phyloP scores from a whole-genome alignment of 1,140 invertebrate species.

The Fopius arisanus region DNA sequence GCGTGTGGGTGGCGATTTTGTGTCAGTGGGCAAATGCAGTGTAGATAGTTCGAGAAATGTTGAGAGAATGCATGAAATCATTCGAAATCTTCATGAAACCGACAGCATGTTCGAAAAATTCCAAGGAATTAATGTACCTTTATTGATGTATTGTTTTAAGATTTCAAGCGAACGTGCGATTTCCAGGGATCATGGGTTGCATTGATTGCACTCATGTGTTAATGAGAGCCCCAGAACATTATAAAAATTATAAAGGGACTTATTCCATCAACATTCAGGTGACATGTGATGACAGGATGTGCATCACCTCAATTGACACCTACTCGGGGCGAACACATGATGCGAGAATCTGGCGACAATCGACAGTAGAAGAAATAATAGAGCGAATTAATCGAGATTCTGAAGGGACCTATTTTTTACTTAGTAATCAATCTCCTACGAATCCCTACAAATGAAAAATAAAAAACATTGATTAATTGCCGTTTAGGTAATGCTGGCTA shows the following conservation, averaged over 20 bases:
- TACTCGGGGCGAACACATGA: conserved; percentile 9
- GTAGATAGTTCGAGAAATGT: too few species aligned
- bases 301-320: background rate
- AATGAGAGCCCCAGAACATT: background rate
- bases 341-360: background rate
- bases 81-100: too few species aligned
- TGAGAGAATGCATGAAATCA: too few species aligned
- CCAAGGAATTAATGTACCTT: too few species aligned
- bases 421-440: conserved; percentile 2
- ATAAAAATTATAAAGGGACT: background rate
- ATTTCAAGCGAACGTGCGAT: background rate
- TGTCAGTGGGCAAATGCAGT: too few species aligned
- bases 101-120: too few species aligned
- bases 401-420: background rate
- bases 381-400: background rate
- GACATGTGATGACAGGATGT: background rate
- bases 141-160: background rate
- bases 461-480: too few species aligned
- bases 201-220: background rate
- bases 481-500: background rate
- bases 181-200: conserved; percentile 1
- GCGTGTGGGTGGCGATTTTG: too few species aligned
- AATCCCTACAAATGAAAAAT: too few species aligned
- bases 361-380: background rate
- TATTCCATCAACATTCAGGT: background rate